phyloP scores from a whole-genome alignment of 1,140 invertebrate genomes.

The Dendrolimus punctatus region DNA sequence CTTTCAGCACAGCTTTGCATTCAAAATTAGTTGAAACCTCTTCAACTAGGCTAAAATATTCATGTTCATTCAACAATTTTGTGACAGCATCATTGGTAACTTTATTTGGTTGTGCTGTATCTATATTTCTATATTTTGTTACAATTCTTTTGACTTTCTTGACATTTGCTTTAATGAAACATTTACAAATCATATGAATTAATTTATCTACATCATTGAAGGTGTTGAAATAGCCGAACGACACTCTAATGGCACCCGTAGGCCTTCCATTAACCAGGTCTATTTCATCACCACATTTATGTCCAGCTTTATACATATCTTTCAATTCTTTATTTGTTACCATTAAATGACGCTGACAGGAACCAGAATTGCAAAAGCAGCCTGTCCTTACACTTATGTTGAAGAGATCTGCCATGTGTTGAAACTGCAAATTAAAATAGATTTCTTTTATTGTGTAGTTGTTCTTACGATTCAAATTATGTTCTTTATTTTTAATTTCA shows the following conservation, averaged over 20 bases:
- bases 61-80: constrained; percentile 12
- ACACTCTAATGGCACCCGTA: constrained; percentile 92
- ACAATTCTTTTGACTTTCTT: constrained; percentile 31
- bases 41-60: constrained; percentile 8
- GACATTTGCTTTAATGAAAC: constrained; percentile 73
- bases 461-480: too few species aligned
- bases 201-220: constrained; percentile 81
- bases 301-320: constrained; percentile 87
- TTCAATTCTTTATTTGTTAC: constrained; percentile 80
- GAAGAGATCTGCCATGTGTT: constrained; percentile 90
- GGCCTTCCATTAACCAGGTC: constrained; percentile 93
- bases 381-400: constrained; percentile 92
- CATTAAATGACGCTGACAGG: constrained; percentile 88
- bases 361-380: constrained; percentile 97
- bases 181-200: constrained; percentile 81
- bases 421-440: constrained; percentile 76
- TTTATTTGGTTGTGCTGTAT: constrained; percentile 19
- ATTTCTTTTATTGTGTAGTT: too few species aligned
- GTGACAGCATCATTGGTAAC: constrained; percentile 13
- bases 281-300: constrained; percentile 91
- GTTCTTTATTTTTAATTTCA: too few species aligned
- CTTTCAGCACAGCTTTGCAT: constrained; percentile 49
- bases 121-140: constrained; percentile 7
- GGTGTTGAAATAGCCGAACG: constrained; percentile 94
- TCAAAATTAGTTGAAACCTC: constrained; percentile 11